phyloP scores from a whole-genome alignment of 2,888 invertebrate genomes.

The Sericinus montela region DNA sequence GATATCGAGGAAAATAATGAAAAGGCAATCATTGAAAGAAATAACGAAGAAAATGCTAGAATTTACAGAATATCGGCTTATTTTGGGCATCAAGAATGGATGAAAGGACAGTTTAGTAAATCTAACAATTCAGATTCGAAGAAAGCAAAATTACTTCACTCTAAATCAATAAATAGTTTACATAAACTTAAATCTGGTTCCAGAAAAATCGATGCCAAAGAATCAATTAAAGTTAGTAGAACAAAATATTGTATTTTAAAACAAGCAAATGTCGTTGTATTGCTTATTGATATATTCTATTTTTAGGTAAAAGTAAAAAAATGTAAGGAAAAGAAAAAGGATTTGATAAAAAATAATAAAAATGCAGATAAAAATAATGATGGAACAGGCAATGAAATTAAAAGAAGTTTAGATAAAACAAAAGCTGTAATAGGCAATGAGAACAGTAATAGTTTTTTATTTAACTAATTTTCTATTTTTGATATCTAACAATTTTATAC shows the following conservation, averaged over 20 bases:
- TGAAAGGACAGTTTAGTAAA: constrained; percentile 20
- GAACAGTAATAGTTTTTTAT: neutral
- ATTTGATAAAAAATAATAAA: neutral
- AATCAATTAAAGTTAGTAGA: constrained; percentile 1
- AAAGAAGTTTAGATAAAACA: neutral
- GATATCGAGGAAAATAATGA: neutral
- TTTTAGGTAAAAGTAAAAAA: constrained; percentile 5
- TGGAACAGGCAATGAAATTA: neutral
- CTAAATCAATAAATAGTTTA: constrained; percentile 6
- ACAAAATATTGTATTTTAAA: neutral
- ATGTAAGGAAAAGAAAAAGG: neutral
- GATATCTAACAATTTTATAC: too few relatives aligned
- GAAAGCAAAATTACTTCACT: constrained; percentile 1
- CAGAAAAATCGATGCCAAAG: neutral
- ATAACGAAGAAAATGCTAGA: constrained; percentile 31
- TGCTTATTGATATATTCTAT: neutral
- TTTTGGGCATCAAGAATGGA: constrained; percentile 39
- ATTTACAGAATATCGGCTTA: constrained; percentile 40
- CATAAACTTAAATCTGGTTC: constrained; percentile 12
- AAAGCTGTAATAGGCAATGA: neutral
- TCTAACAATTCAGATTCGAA: constrained; percentile 2
- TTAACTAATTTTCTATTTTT: too few relatives aligned
- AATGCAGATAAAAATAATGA: neutral
- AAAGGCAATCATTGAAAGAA: constrained; percentile 13
- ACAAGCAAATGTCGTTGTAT: neutral